phyloP scores from a whole-genome alignment of 1,140 invertebrate genomes.

The Drosophila sechellia region DNA sequence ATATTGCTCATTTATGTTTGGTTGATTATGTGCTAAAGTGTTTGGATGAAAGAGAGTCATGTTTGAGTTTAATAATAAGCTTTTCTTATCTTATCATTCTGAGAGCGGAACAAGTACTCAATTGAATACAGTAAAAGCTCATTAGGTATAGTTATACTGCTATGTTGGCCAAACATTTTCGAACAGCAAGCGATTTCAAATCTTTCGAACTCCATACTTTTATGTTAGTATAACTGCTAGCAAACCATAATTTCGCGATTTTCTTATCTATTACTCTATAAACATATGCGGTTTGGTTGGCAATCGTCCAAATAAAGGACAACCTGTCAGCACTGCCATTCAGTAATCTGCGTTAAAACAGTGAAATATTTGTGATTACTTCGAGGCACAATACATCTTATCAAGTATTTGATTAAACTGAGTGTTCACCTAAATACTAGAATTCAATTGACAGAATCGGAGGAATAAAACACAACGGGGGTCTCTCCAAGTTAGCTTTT shows the following conservation, averaged over 20 bases:
- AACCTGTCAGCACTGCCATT: background rate
- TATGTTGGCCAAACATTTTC: background rate
- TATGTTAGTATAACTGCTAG: too few relatives aligned
- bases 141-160: too few relatives aligned
- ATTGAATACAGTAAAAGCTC: background rate
- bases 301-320: background rate
- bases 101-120: constrained; percentile 1
- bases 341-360: constrained; percentile 1
- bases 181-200: background rate
- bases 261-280: too few relatives aligned
- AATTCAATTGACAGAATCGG: background rate
- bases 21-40: background rate
- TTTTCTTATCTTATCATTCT: constrained; percentile 42
- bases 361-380: constrained; percentile 28
- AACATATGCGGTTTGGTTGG: too few relatives aligned
- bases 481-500: background rate
- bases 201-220: background rate
- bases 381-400: constrained; percentile 11
- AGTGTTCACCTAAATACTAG: too few relatives aligned
- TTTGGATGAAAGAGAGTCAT: background rate
- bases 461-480: background rate
- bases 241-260: too few relatives aligned
- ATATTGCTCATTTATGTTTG: too few relatives aligned
- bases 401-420: background rate
- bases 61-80: constrained; percentile 6